phyloP scores from a whole-genome alignment of 1,140 invertebrate genomes.

The Trachymyrmex cornetzi region DNA sequence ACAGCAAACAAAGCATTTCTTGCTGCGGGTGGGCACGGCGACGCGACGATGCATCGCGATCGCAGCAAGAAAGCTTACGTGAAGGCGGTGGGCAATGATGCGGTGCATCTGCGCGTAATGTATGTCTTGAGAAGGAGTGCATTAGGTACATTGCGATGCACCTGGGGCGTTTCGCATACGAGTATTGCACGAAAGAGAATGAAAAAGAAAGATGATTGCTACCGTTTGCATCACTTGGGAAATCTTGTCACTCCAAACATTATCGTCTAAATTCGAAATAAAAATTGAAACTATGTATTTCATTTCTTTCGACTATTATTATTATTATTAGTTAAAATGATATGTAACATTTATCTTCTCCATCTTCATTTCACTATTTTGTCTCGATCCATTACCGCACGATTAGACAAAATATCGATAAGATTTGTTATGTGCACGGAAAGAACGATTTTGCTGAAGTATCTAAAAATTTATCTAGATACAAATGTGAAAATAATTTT shows the following conservation, averaged over 20 bases:
- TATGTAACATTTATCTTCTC: not conserved
- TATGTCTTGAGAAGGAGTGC: slow-evolving; percentile 36
- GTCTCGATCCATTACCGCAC: not conserved
- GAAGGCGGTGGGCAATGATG: slow-evolving; percentile 37
- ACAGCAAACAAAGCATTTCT: slow-evolving; percentile 43
- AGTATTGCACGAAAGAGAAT: not conserved
- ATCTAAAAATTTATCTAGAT: too few species aligned
- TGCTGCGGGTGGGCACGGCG: slow-evolving; percentile 25
- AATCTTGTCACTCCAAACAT: slow-evolving; percentile 21
- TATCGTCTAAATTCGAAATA: slow-evolving; percentile 1
- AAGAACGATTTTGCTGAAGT: too few species aligned
- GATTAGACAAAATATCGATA: not conserved
- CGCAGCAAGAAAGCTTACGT: slow-evolving; percentile 37
- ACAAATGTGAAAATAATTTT: too few species aligned
- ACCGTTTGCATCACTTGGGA: slow-evolving; percentile 14
- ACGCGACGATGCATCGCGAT: slow-evolving; percentile 46
- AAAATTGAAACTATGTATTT: slow-evolving; percentile 22
- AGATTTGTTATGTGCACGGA: not conserved
- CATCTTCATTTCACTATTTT: not conserved
- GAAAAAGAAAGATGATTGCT: slow-evolving; percentile 3
- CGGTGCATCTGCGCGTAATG: slow-evolving; percentile 36
- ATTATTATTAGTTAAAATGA: slow-evolving; percentile 4
- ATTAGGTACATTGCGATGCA: slow-evolving; percentile 32
- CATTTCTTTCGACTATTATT: not conserved
- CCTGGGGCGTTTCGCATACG: slow-evolving; percentile 33